phyloP scores from a whole-genome alignment of 2,888 invertebrate species.

The Blastobasis adustella region DNA sequence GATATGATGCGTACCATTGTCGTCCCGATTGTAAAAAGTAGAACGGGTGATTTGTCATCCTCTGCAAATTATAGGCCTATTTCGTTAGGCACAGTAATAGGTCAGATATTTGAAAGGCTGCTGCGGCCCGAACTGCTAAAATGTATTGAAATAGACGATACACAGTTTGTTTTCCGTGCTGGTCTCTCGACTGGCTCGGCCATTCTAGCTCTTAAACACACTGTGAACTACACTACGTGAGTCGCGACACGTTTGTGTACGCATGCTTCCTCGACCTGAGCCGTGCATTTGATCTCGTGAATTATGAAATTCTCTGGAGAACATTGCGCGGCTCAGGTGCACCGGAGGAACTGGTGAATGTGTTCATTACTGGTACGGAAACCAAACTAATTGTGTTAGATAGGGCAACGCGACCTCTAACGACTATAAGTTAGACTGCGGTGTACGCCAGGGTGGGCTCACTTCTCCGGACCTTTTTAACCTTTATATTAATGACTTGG shows the following conservation, averaged over 20 bases:
- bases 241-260: constrained; percentile 5
- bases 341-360: constrained; percentile 7
- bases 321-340: constrained; percentile 8
- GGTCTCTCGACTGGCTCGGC: constrained; percentile 13
- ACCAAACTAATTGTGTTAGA: constrained; percentile 10
- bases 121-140: too few species aligned
- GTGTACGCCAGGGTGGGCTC: too few species aligned
- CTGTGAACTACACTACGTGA: constrained; percentile 8
- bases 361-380: constrained; percentile 12
- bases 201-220: too few species aligned
- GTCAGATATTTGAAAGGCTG: constrained; percentile 13
- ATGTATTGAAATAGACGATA: constrained; percentile 9
- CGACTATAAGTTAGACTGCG: too few species aligned
- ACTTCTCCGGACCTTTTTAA: too few species aligned
- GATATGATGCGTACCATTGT: too few species aligned
- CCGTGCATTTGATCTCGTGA: constrained; percentile 15
- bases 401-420: constrained; percentile 10
- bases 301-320: constrained; percentile 14
- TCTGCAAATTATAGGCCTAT: too few species aligned
- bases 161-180: constrained; percentile 15
- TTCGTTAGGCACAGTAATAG: constrained; percentile 11
- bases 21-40: too few species aligned
- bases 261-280: constrained; percentile 15
- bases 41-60: too few species aligned
- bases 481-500: too few species aligned